Evolutionary conservation across 2,888 invertebrate species (phyloP).

Genomic region (Stegana nigrithorax): DNA sequence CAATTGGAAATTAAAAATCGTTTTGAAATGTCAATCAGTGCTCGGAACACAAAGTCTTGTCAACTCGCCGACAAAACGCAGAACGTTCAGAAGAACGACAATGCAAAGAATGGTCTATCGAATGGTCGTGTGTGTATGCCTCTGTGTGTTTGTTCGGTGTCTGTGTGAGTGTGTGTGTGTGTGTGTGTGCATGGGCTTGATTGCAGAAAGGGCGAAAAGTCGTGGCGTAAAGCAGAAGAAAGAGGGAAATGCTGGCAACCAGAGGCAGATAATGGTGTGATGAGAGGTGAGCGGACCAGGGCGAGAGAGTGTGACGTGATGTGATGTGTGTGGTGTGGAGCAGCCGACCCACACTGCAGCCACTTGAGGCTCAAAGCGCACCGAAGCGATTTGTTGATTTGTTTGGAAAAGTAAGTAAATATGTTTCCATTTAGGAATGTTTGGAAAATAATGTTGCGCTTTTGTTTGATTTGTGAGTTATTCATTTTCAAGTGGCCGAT

Average conservation of each 20-base stretch:
- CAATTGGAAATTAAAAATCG: slow-evolving; percentile 60
- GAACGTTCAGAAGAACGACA: too few relatives aligned
- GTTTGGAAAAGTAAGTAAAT: slow-evolving; percentile 63
- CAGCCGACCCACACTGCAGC: slow-evolving; percentile 27
- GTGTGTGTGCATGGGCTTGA: too few relatives aligned
- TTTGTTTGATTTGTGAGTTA: slow-evolving; percentile 59
- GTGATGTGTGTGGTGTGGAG: slow-evolving; percentile 26
- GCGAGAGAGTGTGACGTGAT: background rate
- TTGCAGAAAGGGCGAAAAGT: slow-evolving; percentile 44
- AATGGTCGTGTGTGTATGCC: too few relatives aligned
- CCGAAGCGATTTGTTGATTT: slow-evolving; percentile 62
- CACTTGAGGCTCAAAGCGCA: slow-evolving; percentile 59
- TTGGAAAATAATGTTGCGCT: slow-evolving; percentile 53
- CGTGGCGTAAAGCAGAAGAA: slow-evolving; percentile 37
- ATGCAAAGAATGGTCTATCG: too few relatives aligned
- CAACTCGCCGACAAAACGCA: slow-evolving; percentile 55
- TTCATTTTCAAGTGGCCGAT: slow-evolving; percentile 59
- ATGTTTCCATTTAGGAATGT: slow-evolving; percentile 63
- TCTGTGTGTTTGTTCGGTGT: too few relatives aligned
- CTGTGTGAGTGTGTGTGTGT: too few relatives aligned
- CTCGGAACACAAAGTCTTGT: slow-evolving; percentile 55
- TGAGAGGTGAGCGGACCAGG: background rate
- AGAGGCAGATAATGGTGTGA: too few relatives aligned
- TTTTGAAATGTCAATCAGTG: slow-evolving; percentile 46
- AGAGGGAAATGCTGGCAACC: too few relatives aligned